Evolutionary conservation across 2,797 vertebrate species (phyloP).

Genomic region (Protosalanx chinensis): DNA sequence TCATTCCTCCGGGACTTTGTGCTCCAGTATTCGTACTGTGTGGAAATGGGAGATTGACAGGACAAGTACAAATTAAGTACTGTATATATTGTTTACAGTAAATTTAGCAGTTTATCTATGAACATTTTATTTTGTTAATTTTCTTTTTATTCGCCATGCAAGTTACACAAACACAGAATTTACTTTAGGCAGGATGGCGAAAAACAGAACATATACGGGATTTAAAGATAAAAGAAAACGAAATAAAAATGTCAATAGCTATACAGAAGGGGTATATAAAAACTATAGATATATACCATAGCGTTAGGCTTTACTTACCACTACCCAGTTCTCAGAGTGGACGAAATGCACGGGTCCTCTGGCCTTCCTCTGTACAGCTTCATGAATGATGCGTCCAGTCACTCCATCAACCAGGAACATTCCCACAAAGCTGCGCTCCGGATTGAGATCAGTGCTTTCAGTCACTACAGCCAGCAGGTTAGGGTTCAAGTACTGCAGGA

Average conservation of each 20-base stretch:
- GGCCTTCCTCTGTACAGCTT: slow-evolving; percentile 91
- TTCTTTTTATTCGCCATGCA: too few relatives aligned
- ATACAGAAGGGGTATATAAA: too few relatives aligned
- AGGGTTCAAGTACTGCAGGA: slow-evolving; percentile 88
- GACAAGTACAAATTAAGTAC: neutral
- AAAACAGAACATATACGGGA: too few relatives aligned
- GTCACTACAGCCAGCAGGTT: slow-evolving; percentile 94
- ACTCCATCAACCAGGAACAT: slow-evolving; percentile 91
- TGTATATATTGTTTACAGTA: neutral
- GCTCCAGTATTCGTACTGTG: slow-evolving; percentile 96
- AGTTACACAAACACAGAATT: too few relatives aligned
- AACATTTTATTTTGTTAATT: too few relatives aligned
- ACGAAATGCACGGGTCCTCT: slow-evolving; percentile 90
- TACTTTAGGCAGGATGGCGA: too few relatives aligned
- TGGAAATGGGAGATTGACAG: neutral
- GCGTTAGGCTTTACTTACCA: slow-evolving; percentile 76
- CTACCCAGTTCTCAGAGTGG: slow-evolving; percentile 98
- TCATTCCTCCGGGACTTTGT: slow-evolving; percentile 93
- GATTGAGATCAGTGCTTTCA: slow-evolving; percentile 88
- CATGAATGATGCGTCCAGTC: slow-evolving; percentile 92
- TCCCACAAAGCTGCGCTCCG: slow-evolving; percentile 89
- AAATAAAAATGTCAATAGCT: too few relatives aligned
- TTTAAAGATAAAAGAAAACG: too few relatives aligned
- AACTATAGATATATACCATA: neutral
- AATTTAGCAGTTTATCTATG: too few relatives aligned